These are phyloP conservation scores for Leucophenga varia DNA, from an alignment of 1,140 invertebrate genomes.

Conservation along the genomic window DNA sequence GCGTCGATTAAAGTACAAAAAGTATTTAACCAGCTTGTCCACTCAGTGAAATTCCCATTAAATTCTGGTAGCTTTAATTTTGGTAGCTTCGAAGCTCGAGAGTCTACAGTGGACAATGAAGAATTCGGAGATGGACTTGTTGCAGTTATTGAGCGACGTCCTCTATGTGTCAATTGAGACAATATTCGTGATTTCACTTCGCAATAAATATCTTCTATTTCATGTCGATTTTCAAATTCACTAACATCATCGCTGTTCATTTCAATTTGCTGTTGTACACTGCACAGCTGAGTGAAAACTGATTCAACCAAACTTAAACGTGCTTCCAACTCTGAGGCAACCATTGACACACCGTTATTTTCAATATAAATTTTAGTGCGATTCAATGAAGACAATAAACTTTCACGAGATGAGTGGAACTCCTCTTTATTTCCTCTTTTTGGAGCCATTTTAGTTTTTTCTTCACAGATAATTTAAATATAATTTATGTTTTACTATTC, in stretches of 20 bases:
- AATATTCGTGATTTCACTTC: background rate
- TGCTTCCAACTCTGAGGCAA: background rate
- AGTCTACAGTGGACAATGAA: no score
- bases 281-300: background rate
- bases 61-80: background rate
- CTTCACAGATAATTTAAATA: no score
- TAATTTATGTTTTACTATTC: no score
- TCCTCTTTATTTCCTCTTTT: no score
- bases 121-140: background rate
- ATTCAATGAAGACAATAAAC: no score
- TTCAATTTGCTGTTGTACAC: background rate
- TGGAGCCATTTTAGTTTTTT: no score
- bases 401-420: no score
- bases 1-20: background rate
- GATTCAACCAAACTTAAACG: background rate
- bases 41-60: background rate
- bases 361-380: no score
- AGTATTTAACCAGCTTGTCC: background rate
- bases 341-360: no score
- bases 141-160: background rate
- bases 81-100: background rate
- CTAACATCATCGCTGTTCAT: background rate
- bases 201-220: background rate
- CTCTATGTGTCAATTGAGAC: background rate
- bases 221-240: background rate